Evolutionary conservation across 2,888 invertebrate genomes (phyloP).

Genomic region (Ischnura elegans): DNA sequence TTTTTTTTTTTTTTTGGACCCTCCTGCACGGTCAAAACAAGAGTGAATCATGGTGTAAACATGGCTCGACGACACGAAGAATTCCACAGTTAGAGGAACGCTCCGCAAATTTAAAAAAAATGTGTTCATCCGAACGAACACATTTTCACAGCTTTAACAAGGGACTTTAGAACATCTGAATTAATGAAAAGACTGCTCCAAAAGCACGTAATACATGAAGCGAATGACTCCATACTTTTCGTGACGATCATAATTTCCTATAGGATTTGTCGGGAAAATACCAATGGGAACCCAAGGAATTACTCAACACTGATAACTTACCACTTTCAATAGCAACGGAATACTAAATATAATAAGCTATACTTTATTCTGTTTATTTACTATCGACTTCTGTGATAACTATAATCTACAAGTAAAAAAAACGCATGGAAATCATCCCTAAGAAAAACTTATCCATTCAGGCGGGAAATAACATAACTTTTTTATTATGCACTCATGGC

Average conservation of each 20-base stretch:
- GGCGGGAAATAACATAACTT: too few relatives aligned
- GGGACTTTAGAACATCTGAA: not conserved
- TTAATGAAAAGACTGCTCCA: not conserved
- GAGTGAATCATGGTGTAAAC: constrained; percentile 5
- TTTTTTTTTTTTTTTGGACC: too few relatives aligned
- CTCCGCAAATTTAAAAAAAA: not conserved
- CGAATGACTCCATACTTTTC: not conserved
- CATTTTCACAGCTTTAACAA: not conserved
- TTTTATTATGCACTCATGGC: too few relatives aligned
- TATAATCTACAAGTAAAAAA: too few relatives aligned
- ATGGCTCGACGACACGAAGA: not conserved
- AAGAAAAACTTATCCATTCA: too few relatives aligned
- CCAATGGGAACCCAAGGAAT: too few relatives aligned
- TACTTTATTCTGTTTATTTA: too few relatives aligned
- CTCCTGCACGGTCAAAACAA: not conserved
- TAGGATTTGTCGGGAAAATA: not conserved
- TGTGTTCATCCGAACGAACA: not conserved
- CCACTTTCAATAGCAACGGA: too few relatives aligned
- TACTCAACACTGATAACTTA: too few relatives aligned
- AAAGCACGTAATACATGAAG: not conserved
- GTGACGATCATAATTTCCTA: not conserved
- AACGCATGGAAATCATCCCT: too few relatives aligned
- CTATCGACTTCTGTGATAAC: too few relatives aligned
- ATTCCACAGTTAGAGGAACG: not conserved
- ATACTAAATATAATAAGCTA: too few relatives aligned